Conservation (phyloP, 2,113 vertebrate genomes). For the Gnathonemus echidnorhynchus region DNA sequence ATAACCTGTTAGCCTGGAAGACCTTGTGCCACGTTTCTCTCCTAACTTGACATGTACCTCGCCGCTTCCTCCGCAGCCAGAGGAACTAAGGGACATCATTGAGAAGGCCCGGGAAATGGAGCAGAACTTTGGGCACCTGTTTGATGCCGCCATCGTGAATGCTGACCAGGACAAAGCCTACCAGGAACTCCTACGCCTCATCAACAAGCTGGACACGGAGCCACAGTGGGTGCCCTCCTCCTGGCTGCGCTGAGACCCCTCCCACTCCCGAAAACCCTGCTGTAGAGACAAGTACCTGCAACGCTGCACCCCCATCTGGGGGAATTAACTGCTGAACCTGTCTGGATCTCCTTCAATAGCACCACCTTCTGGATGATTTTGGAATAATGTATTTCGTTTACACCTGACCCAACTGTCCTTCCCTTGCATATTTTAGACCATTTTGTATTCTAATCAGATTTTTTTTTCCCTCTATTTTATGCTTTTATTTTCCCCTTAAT, state of each 20-base stretch:
- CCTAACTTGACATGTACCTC: neutral
- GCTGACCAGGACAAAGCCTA: conserved; percentile 88
- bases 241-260: conserved; percentile 74
- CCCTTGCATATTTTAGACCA: neutral
- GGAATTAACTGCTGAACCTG: neutral
- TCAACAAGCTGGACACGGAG: conserved; percentile 97
- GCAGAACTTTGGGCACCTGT: conserved; percentile 91
- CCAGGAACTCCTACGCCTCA: conserved; percentile 83
- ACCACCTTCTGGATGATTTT: neutral
- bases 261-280: neutral
- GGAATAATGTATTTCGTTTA: neutral
- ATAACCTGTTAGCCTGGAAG: neutral
- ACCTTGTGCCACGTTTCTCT: neutral
- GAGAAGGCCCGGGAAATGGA: conserved; percentile 98
- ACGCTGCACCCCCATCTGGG: too few species aligned
- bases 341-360: neutral
- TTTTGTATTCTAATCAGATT: neutral
- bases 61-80: conserved; percentile 65
- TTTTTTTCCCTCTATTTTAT: conserved; percentile 3
- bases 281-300: neutral
- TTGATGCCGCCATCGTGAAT: conserved; percentile 90
- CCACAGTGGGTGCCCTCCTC: conserved; percentile 96
- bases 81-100: conserved; percentile 93
- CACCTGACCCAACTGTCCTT: neutral
- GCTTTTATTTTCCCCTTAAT: conserved; percentile 18